These are phyloP conservation scores for Sphenodon punctatus DNA, from an alignment of 2,797 vertebrate genomes.

Conservation along the genomic window DNA sequence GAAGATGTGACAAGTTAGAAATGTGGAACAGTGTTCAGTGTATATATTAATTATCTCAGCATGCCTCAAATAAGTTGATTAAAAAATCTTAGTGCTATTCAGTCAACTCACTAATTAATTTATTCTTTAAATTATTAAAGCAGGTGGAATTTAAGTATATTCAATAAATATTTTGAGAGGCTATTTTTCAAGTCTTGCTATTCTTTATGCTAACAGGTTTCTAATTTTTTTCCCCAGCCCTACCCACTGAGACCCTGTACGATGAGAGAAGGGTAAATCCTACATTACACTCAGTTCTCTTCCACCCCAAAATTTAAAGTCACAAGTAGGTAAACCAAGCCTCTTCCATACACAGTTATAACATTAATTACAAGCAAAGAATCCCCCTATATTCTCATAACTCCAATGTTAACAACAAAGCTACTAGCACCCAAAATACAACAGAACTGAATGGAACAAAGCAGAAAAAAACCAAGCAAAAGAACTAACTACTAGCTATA, in stretches of 20 bases:
- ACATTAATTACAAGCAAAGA: not conserved
- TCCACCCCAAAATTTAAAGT: not conserved
- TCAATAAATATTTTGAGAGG: no score
- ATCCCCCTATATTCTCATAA: not conserved
- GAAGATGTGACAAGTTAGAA: not conserved
- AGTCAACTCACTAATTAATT: not conserved
- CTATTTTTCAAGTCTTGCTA: no score
- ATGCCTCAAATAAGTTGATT: slow-evolving; percentile 32
- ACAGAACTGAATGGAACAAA: not conserved
- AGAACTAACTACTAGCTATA: not conserved
- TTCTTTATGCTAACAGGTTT: not conserved
- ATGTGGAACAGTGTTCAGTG: not conserved
- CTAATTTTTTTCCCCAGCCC: not conserved
- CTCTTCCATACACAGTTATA: not conserved
- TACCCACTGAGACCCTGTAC: not conserved
- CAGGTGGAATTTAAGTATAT: not conserved
- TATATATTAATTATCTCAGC: not conserved
- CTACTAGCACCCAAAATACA: not conserved
- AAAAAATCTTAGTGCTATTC: not conserved
- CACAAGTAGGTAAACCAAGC: not conserved
- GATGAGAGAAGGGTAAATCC: not conserved
- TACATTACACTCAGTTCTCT: not conserved
- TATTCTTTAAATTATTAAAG: slow-evolving; percentile 10
- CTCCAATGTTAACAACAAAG: not conserved
- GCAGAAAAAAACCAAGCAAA: slow-evolving; percentile 2